phyloP scores from a whole-genome alignment of 1,140 invertebrate genomes.

The Trissolcus basalis region DNA sequence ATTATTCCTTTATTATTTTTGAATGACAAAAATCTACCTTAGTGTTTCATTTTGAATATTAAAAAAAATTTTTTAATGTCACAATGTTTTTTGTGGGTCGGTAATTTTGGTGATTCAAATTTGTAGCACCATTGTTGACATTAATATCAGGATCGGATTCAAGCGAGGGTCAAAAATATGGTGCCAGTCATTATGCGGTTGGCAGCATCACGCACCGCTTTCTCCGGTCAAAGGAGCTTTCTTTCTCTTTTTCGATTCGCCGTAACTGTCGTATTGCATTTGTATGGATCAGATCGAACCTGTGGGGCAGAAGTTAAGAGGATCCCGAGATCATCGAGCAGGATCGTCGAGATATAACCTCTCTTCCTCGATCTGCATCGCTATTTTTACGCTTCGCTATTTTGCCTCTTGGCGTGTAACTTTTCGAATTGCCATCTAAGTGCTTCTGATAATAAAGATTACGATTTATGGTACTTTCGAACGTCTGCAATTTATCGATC shows the following conservation, averaged over 20 bases:
- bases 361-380: slow-evolving; percentile 11
- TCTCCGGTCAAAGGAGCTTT: slow-evolving; percentile 18
- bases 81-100: too few species aligned
- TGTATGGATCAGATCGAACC: slow-evolving; percentile 66
- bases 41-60: too few species aligned
- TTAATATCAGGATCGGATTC: slow-evolving; percentile 64
- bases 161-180: slow-evolving; percentile 47
- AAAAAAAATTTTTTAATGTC: too few species aligned
- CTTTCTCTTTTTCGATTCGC: slow-evolving; percentile 38
- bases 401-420: not conserved
- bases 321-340: slow-evolving; percentile 51
- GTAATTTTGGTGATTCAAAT: too few species aligned
- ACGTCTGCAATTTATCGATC: too few species aligned
- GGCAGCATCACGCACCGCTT: slow-evolving; percentile 30
- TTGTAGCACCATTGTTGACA: slow-evolving; percentile 54
- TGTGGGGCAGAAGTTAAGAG: slow-evolving; percentile 55
- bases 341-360: slow-evolving; percentile 60
- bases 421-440: too few species aligned
- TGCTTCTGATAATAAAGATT: too few species aligned
- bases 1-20: too few species aligned
- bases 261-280: slow-evolving; percentile 66
- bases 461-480: too few species aligned
- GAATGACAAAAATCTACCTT: too few species aligned
- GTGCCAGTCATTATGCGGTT: slow-evolving; percentile 32
- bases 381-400: slow-evolving; percentile 11